A percentile compares a stretch with the other conserved stretches of the same genome.
These are phyloP conservation scores for Lutjanus campechanus DNA, from an alignment of 2,797 vertebrate species.

Conservation along the genomic window DNA sequence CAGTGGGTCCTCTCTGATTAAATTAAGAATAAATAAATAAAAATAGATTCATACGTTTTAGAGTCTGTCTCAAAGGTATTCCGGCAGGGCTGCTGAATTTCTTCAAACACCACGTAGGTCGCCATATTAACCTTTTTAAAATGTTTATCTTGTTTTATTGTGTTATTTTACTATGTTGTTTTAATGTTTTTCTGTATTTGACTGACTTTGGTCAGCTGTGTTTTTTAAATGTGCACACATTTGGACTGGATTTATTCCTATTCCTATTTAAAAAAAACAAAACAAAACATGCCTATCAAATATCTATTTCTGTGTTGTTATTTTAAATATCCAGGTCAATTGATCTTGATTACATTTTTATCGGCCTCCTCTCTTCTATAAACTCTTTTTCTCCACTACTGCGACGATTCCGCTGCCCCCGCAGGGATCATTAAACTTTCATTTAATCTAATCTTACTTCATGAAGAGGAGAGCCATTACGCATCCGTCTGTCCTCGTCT, in stretches of 20 bases:
- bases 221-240: too few relatives aligned
- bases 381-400: conserved; percentile 46
- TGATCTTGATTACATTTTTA: conserved; percentile 40
- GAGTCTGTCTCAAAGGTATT: not conserved
- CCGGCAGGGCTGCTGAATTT: not conserved
- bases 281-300: not conserved
- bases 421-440: conserved; percentile 64
- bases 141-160: too few relatives aligned
- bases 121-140: not conserved
- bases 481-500: conserved; percentile 80
- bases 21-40: too few relatives aligned
- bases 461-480: conserved; percentile 75
- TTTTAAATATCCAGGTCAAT: conserved; percentile 13
- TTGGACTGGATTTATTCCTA: too few relatives aligned
- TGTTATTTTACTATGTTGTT: too few relatives aligned
- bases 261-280: not conserved
- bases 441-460: conserved; percentile 80
- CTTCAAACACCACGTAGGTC: not conserved
- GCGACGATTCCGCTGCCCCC: conserved; percentile 35
- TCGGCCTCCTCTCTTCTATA: conserved; percentile 34
- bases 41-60: too few relatives aligned
- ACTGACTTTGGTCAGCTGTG: too few relatives aligned
- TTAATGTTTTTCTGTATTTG: too few relatives aligned
- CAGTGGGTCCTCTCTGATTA: too few relatives aligned
- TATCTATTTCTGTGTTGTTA: not conserved